Conservation (phyloP, 2,113 vertebrate species). For the Pachycephala philippinensis region DNA sequence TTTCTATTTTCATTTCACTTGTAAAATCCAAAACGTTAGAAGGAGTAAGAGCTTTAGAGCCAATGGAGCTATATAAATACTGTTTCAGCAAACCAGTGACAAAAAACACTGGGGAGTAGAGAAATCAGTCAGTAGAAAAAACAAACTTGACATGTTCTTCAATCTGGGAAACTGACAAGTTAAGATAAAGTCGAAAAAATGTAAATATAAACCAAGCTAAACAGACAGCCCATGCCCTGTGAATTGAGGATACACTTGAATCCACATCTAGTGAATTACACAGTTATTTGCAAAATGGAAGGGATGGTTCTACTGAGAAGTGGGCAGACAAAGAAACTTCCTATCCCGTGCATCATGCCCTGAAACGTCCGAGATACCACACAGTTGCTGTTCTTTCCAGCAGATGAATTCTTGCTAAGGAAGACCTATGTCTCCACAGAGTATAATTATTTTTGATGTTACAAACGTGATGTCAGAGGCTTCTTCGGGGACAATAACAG, state of each 20-base stretch:
- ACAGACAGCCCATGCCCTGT: conserved; percentile 64
- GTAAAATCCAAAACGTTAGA: conserved; percentile 74
- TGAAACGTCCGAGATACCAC: conserved; percentile 36
- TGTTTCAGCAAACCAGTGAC: conserved; percentile 73
- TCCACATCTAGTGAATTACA: conserved; percentile 67
- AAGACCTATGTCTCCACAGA: conserved; percentile 37
- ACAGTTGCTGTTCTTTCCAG: conserved; percentile 43
- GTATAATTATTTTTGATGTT: conserved; percentile 61
- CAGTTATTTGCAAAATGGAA: conserved; percentile 49
- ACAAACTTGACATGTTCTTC: conserved; percentile 66
- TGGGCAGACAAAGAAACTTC: conserved; percentile 61
- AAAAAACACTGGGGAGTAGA: conserved; percentile 66
- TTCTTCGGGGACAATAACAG: conserved; percentile 67
- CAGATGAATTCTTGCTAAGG: conserved; percentile 46
- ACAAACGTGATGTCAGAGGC: conserved; percentile 61
- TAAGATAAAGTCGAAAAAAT: conserved; percentile 69
- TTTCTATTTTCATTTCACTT: conserved; percentile 74
- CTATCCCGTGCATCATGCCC: conserved; percentile 61
- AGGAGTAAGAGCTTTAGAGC: conserved; percentile 76
- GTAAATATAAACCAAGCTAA: conserved; percentile 72
- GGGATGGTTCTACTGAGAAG: conserved; percentile 46
- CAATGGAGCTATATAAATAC: conserved; percentile 77
- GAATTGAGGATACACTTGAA: conserved; percentile 64
- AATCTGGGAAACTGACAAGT: conserved; percentile 65
- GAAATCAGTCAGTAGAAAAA: conserved; percentile 73